Evolutionary conservation across 2,888 invertebrate species (phyloP), one percentile per base, ranked within the genome.

Genomic region (Dicyrtoma fusca): DNA sequence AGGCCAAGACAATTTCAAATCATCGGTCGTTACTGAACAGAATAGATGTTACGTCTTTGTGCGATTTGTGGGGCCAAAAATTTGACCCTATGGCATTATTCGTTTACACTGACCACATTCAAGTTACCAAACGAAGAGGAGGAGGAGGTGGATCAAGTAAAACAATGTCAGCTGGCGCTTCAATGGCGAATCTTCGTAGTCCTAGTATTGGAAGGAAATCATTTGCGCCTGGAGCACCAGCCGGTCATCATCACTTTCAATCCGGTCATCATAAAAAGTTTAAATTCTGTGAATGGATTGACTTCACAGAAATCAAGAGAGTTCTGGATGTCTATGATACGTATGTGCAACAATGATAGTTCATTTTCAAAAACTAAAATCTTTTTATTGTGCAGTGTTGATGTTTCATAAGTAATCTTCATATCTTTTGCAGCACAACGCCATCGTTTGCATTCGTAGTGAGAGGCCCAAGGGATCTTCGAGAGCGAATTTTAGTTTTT

Each of bases 301-400:
- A 93, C 51, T 87, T 97, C 79, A 92, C 92, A 81, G 90, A 92
- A 76, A 93, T 97, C 81, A 94, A 93, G 83, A 89, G 92, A 82
- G 94, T 97, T 76, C 91, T 96, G 69, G 94, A 97, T 84, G 92
- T 97, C 79, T 88, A 89, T 77, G 94, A 94, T 85, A 89, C 92
- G 72, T 92, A 92, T 83, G 92, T 90, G 90, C 82, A 81, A 45
- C 19, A 51, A n/a, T 19, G 11, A 19, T 34, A 26, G 8, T 34
- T 5, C 34, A 34, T 34, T 5, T 34, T 34, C 8, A 34, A 34
- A 34, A 34, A 47, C 6, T 65, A 34, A 47, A 47, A 65, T 19
- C 8, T n/a, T n/a, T n/a, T n/a, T n/a, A n/a, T n/a, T n/a, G n/a
- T n/a, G n/a, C n/a, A n/a, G n/a, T n/a, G n/a, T n/a, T n/a, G n/a